phyloP scores from a whole-genome alignment of 2,113 vertebrate genomes.

The Solenodon paradoxus region DNA sequence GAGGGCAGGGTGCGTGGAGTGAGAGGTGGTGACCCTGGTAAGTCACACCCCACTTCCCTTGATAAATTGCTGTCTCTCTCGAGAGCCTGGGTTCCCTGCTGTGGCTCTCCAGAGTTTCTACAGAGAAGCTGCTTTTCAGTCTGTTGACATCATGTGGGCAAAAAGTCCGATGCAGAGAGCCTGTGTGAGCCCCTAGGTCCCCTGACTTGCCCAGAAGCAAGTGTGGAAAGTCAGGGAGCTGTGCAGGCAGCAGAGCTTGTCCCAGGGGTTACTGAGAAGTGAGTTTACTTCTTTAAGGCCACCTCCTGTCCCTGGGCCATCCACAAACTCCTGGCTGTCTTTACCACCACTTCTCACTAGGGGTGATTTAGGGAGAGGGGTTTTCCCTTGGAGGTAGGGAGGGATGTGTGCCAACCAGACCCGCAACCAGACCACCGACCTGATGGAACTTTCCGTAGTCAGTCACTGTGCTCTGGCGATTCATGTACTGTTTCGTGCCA shows the following conservation, averaged over 20 bases:
- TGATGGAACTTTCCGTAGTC: not conserved
- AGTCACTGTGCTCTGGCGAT: not conserved
- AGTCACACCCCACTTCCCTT: not conserved
- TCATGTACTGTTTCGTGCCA: not conserved
- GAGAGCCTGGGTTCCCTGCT: not conserved
- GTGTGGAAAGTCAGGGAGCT: not conserved
- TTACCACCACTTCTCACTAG: not conserved
- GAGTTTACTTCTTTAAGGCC: not conserved
- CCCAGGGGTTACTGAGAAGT: not conserved
- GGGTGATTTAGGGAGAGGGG: not conserved
- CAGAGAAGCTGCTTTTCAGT: not conserved
- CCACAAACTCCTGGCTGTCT: not conserved
- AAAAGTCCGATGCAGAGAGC: not conserved
- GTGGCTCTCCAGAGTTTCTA: not conserved
- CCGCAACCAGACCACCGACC: no score
- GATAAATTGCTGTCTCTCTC: not conserved
- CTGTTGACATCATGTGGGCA: not conserved
- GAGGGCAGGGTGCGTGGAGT: not conserved
- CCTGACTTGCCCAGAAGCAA: not conserved
- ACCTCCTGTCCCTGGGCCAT: rapidly evolving
- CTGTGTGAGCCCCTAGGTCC: not conserved
- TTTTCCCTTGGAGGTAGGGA: not conserved
- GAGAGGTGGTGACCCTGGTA: not conserved
- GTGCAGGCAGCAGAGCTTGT: not conserved
- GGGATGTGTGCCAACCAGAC: no score